Conservation (phyloP, 2,797 vertebrate species). For the Capromys pilorides region DNA sequence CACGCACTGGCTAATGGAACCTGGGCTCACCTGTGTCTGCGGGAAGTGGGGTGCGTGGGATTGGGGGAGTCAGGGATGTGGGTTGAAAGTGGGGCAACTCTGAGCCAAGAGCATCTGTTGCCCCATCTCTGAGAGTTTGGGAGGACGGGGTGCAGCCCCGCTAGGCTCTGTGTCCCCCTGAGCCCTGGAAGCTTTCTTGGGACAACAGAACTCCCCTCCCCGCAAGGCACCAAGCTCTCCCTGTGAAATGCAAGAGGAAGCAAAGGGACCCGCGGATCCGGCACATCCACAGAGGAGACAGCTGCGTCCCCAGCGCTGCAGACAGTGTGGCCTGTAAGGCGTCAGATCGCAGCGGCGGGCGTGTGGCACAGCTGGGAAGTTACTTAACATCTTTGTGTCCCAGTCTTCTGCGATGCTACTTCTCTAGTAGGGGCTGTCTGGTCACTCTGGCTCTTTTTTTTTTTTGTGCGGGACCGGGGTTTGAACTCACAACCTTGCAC, state of each 20-base stretch:
- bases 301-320: neutral
- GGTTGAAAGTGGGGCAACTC: neutral
- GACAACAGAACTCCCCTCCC: neutral
- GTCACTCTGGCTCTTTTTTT: no score
- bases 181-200: neutral
- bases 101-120: neutral
- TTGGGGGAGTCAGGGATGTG: no score
- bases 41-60: neutral
- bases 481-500: no score
- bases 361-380: neutral
- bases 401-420: neutral
- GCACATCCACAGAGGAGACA: neutral
- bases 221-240: neutral
- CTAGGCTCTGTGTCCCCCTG: neutral
- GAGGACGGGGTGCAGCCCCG: neutral
- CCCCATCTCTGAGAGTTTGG: neutral
- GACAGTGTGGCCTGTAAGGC: neutral
- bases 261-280: neutral
- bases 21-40: neutral
- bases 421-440: neutral
- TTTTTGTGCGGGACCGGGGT: no score
- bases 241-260: neutral
- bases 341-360: neutral
- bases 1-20: neutral
- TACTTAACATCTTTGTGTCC: neutral